Evolutionary conservation across 2,888 invertebrate genomes (phyloP).

Genomic region (Boloria selene): DNA sequence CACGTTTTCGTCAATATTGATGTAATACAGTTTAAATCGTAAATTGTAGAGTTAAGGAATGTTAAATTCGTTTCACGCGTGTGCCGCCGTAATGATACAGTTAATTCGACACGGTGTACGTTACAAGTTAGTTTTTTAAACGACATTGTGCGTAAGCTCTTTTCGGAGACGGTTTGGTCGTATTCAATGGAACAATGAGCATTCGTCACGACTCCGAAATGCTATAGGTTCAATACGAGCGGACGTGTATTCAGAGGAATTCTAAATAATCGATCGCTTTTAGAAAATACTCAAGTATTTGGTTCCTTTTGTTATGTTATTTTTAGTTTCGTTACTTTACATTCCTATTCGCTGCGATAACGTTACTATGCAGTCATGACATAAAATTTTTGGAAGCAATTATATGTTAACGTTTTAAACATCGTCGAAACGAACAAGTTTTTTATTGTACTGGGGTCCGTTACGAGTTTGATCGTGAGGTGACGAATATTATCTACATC

Average conservation of each 20-base stretch:
- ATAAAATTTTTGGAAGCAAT: conserved; percentile 2
- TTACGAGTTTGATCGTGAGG: conserved; percentile 21
- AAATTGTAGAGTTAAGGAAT: conserved; percentile 8
- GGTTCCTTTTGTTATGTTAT: conserved; percentile 24
- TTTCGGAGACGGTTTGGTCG: conserved; percentile 17
- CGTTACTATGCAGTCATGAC: conserved; percentile 4
- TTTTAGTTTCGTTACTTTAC: conserved; percentile 14
- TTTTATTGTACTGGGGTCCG: conserved; percentile 20
- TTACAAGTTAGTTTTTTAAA: conserved; percentile 21
- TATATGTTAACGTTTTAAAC: neutral
- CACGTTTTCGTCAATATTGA: neutral
- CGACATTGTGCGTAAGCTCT: conserved; percentile 10
- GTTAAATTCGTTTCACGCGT: conserved; percentile 26
- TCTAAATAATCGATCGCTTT: conserved; percentile 38
- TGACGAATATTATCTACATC: conserved; percentile 25
- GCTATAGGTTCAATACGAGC: conserved; percentile 20
- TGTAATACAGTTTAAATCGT: neutral
- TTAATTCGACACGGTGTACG: conserved; percentile 32
- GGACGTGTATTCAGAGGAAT: conserved; percentile 29
- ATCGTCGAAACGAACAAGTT: conserved; percentile 17
- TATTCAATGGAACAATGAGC: conserved; percentile 38
- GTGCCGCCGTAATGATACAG: conserved; percentile 27
- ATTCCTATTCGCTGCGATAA: conserved; percentile 14
- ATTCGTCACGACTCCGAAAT: conserved; percentile 36
- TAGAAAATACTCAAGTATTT: conserved; percentile 29